A percentile compares a stretch with the other conserved stretches of the same genome.
phyloP scores from a whole-genome alignment of 2,888 invertebrate species.

The Caenorhabditis wallacei region DNA sequence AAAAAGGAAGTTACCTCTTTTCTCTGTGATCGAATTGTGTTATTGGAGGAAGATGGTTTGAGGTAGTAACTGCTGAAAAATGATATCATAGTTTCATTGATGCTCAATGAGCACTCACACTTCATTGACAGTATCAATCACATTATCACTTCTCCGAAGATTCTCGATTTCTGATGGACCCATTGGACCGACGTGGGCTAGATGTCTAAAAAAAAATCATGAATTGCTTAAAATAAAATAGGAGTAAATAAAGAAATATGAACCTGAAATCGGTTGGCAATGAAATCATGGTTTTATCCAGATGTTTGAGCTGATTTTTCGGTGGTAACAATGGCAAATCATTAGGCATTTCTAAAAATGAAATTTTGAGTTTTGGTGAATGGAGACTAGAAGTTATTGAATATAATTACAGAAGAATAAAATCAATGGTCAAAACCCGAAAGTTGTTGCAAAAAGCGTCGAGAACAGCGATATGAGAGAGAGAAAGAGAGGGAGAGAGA shows the following conservation, averaged over 20 bases:
- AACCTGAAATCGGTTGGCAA: conserved; percentile 52
- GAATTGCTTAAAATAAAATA: not conserved
- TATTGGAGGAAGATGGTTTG: conserved; percentile 50
- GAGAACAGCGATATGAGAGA: conserved; percentile 20
- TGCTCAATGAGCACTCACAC: conserved; percentile 16
- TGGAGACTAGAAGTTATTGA: not conserved
- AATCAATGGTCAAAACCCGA: conserved; percentile 42
- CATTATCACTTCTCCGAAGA: conserved; percentile 48
- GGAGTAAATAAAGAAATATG: not conserved
- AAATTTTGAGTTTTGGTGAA: too few relatives aligned
- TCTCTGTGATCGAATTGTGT: conserved; percentile 8
- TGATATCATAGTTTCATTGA: not conserved
- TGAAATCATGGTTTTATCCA: conserved; percentile 60
- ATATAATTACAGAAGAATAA: conserved; percentile 4
- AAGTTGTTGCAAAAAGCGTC: conserved; percentile 53
- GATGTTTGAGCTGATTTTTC: conserved; percentile 48
- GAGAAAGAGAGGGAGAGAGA: too few relatives aligned
- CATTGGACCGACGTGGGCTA: conserved; percentile 51
- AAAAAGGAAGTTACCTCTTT: conserved; percentile 21
- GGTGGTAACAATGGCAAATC: conserved; percentile 54
- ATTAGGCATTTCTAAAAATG: conserved; percentile 38
- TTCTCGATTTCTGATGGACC: conserved; percentile 37
- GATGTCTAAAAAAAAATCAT: conserved; percentile 34
- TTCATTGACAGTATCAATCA: conserved; percentile 44
- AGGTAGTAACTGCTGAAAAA: conserved; percentile 56